Evolutionary conservation across 1,140 invertebrate genomes (phyloP).

Genomic region (Fopius arisanus): DNA sequence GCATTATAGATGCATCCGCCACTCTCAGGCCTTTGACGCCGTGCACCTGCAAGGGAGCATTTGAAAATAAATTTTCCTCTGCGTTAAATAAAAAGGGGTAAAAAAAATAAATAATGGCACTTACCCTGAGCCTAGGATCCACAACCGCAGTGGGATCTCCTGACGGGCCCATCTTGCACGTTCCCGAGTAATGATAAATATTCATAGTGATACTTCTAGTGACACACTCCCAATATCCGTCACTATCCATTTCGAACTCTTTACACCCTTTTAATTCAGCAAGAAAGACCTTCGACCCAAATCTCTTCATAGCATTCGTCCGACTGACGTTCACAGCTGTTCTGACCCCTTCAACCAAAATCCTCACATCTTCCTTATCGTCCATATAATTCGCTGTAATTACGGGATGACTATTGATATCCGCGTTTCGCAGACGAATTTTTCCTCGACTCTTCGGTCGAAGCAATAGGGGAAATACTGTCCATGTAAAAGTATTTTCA

Average conservation of each 20-base stretch:
- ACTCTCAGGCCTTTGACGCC: constrained; percentile 76
- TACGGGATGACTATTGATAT: constrained; percentile 80
- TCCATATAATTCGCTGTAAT: constrained; percentile 84
- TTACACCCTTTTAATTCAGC: constrained; percentile 72
- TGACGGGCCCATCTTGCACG: constrained; percentile 84
- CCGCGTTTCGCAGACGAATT: constrained; percentile 70
- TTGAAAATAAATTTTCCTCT: background rate
- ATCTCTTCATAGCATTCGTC: constrained; percentile 68
- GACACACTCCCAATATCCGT: constrained; percentile 79
- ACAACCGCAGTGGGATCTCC: constrained; percentile 76
- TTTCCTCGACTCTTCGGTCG: constrained; percentile 78
- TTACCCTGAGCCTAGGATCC: constrained; percentile 69
- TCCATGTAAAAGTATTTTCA: constrained; percentile 67
- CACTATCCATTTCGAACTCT: constrained; percentile 70
- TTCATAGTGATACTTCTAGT: constrained; percentile 73
- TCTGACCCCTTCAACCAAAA: constrained; percentile 72
- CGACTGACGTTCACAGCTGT: constrained; percentile 67
- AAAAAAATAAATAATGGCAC: background rate
- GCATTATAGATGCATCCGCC: constrained; percentile 80
- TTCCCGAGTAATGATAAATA: constrained; percentile 82
- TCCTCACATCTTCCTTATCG: constrained; percentile 71
- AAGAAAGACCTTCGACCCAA: constrained; percentile 69
- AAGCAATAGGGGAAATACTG: constrained; percentile 63
- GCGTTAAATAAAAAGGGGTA: too few species aligned
- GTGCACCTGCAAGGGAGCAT: constrained; percentile 64